These are phyloP conservation scores for Petaurus breviceps DNA, from an alignment of 2,113 vertebrate species.

Conservation along the genomic window DNA sequence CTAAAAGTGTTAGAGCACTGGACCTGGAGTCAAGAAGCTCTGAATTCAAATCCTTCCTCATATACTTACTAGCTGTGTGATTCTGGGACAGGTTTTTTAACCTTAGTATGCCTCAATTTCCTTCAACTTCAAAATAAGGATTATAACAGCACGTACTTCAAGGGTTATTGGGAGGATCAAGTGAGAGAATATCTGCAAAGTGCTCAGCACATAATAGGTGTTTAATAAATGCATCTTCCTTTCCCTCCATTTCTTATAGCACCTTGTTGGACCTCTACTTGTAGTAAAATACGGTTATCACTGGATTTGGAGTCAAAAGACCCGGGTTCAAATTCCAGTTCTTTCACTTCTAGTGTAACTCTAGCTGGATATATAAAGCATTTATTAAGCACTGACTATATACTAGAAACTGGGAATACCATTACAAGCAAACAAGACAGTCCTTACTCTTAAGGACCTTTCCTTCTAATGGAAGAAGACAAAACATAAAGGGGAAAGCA, in stretches of 20 bases:
- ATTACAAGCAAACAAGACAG: neutral
- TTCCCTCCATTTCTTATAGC: neutral
- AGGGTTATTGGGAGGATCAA: neutral
- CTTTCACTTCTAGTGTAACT: neutral
- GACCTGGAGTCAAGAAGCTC: too few relatives aligned
- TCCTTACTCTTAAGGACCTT: neutral
- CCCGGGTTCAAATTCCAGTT: neutral
- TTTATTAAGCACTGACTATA: neutral
- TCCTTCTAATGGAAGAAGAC: neutral
- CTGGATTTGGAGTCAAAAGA: neutral
- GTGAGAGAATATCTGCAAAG: neutral
- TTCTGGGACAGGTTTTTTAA: too few relatives aligned
- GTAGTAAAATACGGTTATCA: neutral
- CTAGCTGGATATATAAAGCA: neutral
- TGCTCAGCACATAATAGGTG: too few relatives aligned
- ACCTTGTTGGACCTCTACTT: too few relatives aligned
- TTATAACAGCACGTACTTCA: neutral
- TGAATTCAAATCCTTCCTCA: too few relatives aligned
- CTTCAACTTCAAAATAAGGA: neutral
- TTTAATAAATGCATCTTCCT: too few relatives aligned
- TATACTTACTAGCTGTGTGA: too few relatives aligned
- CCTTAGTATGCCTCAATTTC: too few relatives aligned
- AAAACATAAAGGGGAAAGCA: neutral
- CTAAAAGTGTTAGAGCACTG: too few relatives aligned
- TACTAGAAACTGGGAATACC: neutral